Conservation (phyloP, 2,888 invertebrate species). For the Rosalia funebris region DNA sequence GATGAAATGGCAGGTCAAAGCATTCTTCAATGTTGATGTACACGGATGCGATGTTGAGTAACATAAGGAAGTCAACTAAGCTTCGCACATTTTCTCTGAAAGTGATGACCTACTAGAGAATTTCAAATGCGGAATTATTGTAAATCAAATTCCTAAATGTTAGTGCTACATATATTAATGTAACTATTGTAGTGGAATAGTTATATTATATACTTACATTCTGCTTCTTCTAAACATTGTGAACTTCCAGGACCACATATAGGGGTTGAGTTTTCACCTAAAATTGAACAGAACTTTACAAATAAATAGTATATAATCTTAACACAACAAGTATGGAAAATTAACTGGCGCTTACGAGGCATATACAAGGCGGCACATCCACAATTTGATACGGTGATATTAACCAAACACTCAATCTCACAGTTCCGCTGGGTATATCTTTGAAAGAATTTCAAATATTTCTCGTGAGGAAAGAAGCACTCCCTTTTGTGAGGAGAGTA, state of each 20-base stretch:
- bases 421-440: constrained; percentile 15
- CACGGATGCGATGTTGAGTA: too few species aligned
- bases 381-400: constrained; percentile 10
- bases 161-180: too few species aligned
- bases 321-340: neutral
- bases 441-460: constrained; percentile 5
- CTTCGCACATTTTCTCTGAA: too few species aligned
- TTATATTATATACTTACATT: constrained; percentile 14
- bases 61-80: too few species aligned
- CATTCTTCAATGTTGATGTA: too few species aligned
- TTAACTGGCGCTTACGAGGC: constrained; percentile 19
- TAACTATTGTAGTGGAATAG: too few species aligned
- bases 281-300: neutral
- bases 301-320: neutral
- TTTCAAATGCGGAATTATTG: too few species aligned
- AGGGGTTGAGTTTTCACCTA: constrained; percentile 12
- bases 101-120: too few species aligned
- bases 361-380: constrained; percentile 19
- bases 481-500: constrained; percentile 14
- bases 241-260: constrained; percentile 7
- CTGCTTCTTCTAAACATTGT: constrained; percentile 2
- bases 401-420: constrained; percentile 11
- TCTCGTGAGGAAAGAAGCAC: constrained; percentile 13
- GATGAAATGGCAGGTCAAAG: too few species aligned
- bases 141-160: too few species aligned